A percentile compares a stretch with the other conserved stretches of the same genome.
Conservation (phyloP, 2,888 invertebrate species). For the Perithous albicinctus region DNA sequence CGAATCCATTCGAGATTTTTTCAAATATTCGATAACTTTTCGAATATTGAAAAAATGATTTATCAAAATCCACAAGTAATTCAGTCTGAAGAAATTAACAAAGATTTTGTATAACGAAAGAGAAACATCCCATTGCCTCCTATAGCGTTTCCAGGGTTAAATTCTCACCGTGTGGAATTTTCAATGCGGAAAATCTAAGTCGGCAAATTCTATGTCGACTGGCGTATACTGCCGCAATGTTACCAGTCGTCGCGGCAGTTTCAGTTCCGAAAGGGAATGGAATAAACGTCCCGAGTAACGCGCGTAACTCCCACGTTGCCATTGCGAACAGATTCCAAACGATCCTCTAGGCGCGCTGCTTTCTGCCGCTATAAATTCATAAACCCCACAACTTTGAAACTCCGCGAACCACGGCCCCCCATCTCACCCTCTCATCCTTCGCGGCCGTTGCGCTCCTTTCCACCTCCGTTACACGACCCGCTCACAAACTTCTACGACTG, state of each 20-base stretch:
- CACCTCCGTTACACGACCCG: conserved; percentile 23
- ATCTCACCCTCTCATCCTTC: conserved; percentile 20
- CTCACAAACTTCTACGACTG: conserved; percentile 55
- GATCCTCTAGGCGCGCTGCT: conserved; percentile 61
- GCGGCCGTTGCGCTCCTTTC: conserved; percentile 28
- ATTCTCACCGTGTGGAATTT: conserved; percentile 50
- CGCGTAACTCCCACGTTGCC: conserved; percentile 78
- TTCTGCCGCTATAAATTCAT: conserved; percentile 84
- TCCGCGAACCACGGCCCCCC: conserved; percentile 58
- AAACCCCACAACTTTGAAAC: conserved; percentile 83
- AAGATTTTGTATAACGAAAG: neutral
- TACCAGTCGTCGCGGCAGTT: neutral
- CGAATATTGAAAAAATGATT: neutral
- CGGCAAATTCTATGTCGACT: conserved; percentile 46
- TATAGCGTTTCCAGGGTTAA: conserved; percentile 29
- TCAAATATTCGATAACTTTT: too few relatives aligned
- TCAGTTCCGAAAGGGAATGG: conserved; percentile 56
- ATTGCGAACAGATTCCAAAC: conserved; percentile 74
- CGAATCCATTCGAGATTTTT: too few relatives aligned
- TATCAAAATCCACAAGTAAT: neutral
- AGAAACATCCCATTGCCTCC: neutral
- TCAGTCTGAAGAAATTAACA: neutral
- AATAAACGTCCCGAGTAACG: conserved; percentile 72
- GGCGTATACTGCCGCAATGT: conserved; percentile 11
- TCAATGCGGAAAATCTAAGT: conserved; percentile 56